Evolutionary conservation across 2,797 vertebrate species (phyloP), one percentile per base, ranked within the genome.

Genomic region (Tenualosa thibaudeaui): DNA sequence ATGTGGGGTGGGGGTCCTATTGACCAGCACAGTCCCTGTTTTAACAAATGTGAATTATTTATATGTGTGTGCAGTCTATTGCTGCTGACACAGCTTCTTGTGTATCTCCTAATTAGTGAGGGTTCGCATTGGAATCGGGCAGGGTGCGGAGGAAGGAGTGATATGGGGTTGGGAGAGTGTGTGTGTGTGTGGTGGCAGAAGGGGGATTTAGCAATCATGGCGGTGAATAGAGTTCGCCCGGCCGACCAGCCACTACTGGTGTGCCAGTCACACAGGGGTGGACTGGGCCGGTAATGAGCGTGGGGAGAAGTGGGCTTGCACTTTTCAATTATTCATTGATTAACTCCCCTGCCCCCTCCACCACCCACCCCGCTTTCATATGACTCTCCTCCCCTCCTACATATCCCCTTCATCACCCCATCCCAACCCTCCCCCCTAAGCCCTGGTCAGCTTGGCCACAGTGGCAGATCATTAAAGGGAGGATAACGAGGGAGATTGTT

Each of bases 401-500:
- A 49, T 49, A 49, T 49, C 24, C 62, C 65, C 26, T 68, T 15
- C 26, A 40, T 71, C 31, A 3, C 15, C 1, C 54, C 54, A 19
- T 17, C 54, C 54, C 19, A 5, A 3, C 4, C 65, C 31, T 37
- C 65, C 65, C 65, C 40, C 62, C 46, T 58, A 8, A 83, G 54
- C 31, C 12, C 53, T 53, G 82, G n/a, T 54, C 71, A 12, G 7
- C 62, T 13, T 71, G 24, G 83, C 56, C 82, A 49, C 31, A n/a
- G 26, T 26, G 43, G 24, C 58, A 86, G 86, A 85, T 91, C 89
- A 91, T 92, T 90, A 91, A 90, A 85, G 87, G 84, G 83, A 87
- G 85, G 87, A 89, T 92, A 94, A 93, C 92, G 91, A 93, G 89
- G 88, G 88, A 88, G 86, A 90, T 89, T 58, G 53, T 91, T 92